Evolutionary conservation across 1,140 invertebrate genomes (phyloP), one percentile per base, ranked within the genome.

Genomic region (Gryon sp.): DNA sequence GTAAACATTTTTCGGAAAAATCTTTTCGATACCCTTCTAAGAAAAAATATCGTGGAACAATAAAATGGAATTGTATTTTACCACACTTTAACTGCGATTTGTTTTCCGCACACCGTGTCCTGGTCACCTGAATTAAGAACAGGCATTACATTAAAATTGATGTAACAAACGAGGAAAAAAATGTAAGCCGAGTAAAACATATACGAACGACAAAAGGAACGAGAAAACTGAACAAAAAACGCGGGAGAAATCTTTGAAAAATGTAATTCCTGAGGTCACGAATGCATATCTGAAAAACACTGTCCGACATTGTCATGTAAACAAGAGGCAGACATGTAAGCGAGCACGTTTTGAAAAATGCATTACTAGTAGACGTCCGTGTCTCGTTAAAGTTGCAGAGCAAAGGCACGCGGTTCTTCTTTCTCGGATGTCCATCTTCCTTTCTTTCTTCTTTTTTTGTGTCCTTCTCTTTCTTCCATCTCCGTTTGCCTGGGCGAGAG

Each of bases 321-420:
- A 63, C 57, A 76, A 59, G 41, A 18, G 50, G 22, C 12, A 5
- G 24, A 38, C 36, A 38, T 45, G 53, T 40, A 60, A 66, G 46
- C 16, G 22, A 9, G 14, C 26, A 12, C 8, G 32, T 28, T 16
- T 60, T 34, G n/a, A 75, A 63, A 76, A 76, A 76, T 76, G 63
- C 63, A 69, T 57, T 48, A 60, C 63, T 63, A 57, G 69, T 69
- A 69, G 48, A 76, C 62, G 41, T 55, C 48, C 36, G 43, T 19
- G 57, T 41, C 57, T 69, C 63, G 63, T 69, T 63, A 62, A 68
- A 68, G 63, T 76, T 69, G 48, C 63, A 68, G 53, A 26, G 30
- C 72, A 45, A 60, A 53, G 66, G 41, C 60, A 60, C 52, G 30
- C 41, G n/a, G n/a, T 57, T 68, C 43, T 70, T 76, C 38, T 24